Evolutionary conservation across 2,888 invertebrate species (phyloP).

Genomic region (Cecidostiba fungosa): DNA sequence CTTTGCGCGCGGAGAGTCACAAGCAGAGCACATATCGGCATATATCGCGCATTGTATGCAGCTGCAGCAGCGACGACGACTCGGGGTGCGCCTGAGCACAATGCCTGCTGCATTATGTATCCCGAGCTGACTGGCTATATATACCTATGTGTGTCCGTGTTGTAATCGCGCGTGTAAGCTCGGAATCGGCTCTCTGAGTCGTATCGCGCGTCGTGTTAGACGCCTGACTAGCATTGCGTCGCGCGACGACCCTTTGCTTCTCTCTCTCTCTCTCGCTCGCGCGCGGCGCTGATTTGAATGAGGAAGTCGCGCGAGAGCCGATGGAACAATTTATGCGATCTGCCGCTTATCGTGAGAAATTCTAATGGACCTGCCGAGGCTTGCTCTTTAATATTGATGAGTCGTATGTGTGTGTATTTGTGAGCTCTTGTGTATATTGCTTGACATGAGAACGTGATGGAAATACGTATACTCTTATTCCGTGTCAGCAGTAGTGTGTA

Average conservation of each 20-base stretch:
- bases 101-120: conserved; percentile 79
- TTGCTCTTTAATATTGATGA: conserved; percentile 61
- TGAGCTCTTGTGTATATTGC: not conserved
- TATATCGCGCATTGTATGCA: conserved; percentile 74
- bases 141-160: conserved; percentile 64
- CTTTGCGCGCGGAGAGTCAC: not conserved
- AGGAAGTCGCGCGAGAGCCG: conserved; percentile 55
- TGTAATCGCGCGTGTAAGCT: conserved; percentile 71
- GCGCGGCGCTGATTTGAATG: conserved; percentile 51
- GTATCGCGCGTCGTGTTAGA: not conserved
- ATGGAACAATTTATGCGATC: conserved; percentile 55
- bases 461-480: conserved; percentile 8
- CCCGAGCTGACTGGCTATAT: conserved; percentile 64
- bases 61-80: conserved; percentile 45
- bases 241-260: conserved; percentile 9
- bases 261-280: too few species aligned
- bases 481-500: not conserved
- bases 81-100: conserved; percentile 67
- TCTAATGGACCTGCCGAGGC: conserved; percentile 42
- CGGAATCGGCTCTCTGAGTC: not conserved
- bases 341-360: conserved; percentile 57
- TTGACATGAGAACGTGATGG: conserved; percentile 41
- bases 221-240: conserved; percentile 12
- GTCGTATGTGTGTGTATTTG: not conserved
- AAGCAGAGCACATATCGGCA: conserved; percentile 29